Percentiles rank a stretch among this genome's conserved stretches.
Evolutionary conservation across 2,888 invertebrate genomes (phyloP).

Genomic region (Conchocele bisecta): DNA sequence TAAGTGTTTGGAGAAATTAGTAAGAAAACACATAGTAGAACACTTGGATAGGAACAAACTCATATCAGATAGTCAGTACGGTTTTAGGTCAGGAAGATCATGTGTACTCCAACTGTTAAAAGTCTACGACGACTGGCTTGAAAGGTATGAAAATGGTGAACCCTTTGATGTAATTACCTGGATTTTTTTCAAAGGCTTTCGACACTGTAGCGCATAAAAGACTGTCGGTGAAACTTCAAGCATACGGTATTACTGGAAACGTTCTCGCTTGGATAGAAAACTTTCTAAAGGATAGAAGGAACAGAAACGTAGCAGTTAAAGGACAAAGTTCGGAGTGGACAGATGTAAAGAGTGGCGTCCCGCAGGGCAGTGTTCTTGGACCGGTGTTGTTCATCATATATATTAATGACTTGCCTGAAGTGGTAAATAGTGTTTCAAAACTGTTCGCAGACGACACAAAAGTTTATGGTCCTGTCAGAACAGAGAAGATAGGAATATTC

Average conservation of each 20-base stretch:
- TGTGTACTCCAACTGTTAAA: conserved; percentile 1
- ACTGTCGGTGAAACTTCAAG: neutral
- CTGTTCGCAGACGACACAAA: conserved; percentile 15
- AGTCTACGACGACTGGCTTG: neutral
- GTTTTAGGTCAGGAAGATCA: neutral
- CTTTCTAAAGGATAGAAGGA: neutral
- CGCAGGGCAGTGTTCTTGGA: neutral
- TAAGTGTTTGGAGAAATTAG: neutral
- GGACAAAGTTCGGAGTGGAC: neutral
- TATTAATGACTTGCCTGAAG: conserved; percentile 8
- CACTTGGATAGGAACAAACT: neutral
- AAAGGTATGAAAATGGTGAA: neutral
- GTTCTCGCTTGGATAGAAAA: neutral
- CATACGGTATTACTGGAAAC: neutral
- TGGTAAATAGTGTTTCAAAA: neutral
- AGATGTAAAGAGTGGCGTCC: neutral
- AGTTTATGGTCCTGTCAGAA: no score
- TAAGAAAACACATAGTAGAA: neutral
- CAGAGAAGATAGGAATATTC: neutral
- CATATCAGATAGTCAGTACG: neutral
- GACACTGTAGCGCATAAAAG: neutral
- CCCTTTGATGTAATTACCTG: neutral
- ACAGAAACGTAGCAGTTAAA: neutral
- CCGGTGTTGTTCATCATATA: conserved; percentile 3
- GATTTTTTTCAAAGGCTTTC: neutral